Evolutionary conservation across 2,797 vertebrate species (phyloP), one percentile per base, ranked within the genome.

Genomic region (Sparus aurata): DNA sequence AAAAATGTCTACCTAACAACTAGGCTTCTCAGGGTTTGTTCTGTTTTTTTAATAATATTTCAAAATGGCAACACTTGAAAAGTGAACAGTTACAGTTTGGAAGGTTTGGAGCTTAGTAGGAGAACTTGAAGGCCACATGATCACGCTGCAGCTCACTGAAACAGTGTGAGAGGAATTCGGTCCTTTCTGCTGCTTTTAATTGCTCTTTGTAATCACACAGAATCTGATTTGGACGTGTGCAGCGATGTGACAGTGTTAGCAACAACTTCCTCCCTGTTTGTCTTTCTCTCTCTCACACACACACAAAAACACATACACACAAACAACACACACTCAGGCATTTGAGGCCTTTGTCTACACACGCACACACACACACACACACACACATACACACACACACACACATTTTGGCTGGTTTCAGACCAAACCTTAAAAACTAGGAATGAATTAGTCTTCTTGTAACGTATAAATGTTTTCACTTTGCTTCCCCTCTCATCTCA

Each of bases 91-190:
- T 16, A 15, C 45, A 46, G 45, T 52, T 73, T 69, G 4, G 84
- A 68, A 75, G 53, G 34, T 67, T 60, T 63, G 13, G 18, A 66
- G 65, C 16, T 41, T n/a, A 59, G 2, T 43, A 23, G 25, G 70
- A 72, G 81, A 43, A 65, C 47, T 75, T 65, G 38, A 53, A 69
- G 74, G 50, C 61, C 38, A 23, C 66, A 34, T 5, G 12, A 52
- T 74, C 27, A 69, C 11, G 11, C 16, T 41, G 53, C 43, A 22
- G n/a, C 47, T 41, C 43, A 41, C 53, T 63, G n/a, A 46, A 69
- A n/a, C 27, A 76, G 20, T 2, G 52, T 30, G 68, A 70, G 64
- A 73, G 64, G 50, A 2, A 12, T 5, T 41, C 9, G 30, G 23
- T 45, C 27, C 3, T 61, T 59, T 25, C 41, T 22, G 47, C 11